Base-by-base conservation (phyloP, 2,797 vertebrate species). In the Dryobates pubescens region DNA sequence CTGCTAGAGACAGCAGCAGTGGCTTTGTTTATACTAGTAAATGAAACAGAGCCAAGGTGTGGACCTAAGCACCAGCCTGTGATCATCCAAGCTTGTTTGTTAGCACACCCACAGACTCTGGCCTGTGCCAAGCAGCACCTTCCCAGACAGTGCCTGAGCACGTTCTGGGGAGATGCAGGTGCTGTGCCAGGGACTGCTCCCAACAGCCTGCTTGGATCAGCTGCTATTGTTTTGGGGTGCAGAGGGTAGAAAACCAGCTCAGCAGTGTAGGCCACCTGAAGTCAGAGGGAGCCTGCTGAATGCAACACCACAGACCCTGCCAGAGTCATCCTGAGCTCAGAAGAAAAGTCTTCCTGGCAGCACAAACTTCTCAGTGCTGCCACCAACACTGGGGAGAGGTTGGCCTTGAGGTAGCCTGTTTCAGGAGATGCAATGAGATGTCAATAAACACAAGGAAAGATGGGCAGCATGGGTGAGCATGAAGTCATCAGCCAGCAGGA, bases 81-180 rank as follows among this genome's bases (percentile, higher is more conserved):
- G 92, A 94, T 94, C 88, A 70, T 43, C 82, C 88, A 41, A 58
- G 89, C 86, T 64, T 86, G 86, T 88, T 95, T 88, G 77, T 56
- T 45, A 91, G 80, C 92, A 93, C 90, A 84, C 81, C 88, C 88
- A 84, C 80, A 59, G 86, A 2, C 54, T 29, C 14, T 4, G 43
- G 63, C 70, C 67, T 63, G 80, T 81, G 90, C 90, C 94, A 95
- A 71, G 23, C 68, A 69, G 67, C 73, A n/a, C 38, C 38, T 84
- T 86, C 86, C 90, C 95, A 94, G 86, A 45, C 88, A 65, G 82
- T 0, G 23, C 80, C 91, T 72, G n/a, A 75, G 86, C 81, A 82
- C 0, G 4, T 53, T 72, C 81, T 70, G 67, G 82, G 89, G 89
- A 62, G 29, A 56, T 2, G 58, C 56, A 36, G 77, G 59, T 43